Evolutionary conservation across 1,140 invertebrate species (phyloP), one percentile per base, ranked within the genome.

Genomic region (Drosophila kikkawai): DNA sequence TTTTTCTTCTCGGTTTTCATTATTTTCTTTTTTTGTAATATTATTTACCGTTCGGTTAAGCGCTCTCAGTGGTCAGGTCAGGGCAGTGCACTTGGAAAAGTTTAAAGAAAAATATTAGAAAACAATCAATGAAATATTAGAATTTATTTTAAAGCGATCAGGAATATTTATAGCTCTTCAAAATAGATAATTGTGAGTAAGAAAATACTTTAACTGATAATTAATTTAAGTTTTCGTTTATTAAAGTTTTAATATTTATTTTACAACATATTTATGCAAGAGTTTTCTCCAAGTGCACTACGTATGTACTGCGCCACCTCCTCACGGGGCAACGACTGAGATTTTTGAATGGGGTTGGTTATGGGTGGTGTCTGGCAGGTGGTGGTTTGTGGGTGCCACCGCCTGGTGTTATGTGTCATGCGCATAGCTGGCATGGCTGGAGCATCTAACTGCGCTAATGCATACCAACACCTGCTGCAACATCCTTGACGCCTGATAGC

Each of bases 401-500:
- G 74, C 29, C 17, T 61, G 50, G 36, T 45, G 56, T 39, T 74
- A 56, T 75, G 67, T 67, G 84, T 74, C 83, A 87, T 87, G 83
- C 83, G 83, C 83, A 88, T 67, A 70, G 60, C 82, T 53, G 29
- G 42, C 37, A 48, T 39, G 7, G 9, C 36, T 37, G 17, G 17
- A 45, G 37, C 42, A 59, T 55, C 71, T 75, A 68, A 84, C 63
- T 88, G 84, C 79, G 84, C 84, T 88, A 88, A 88, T 88, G 81
- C 84, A 75, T 69, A 75, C 65, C 81, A 71, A 73, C 64, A 66
- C 77, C 48, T 84, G 44, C 78, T 91, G 55, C 9, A 9, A 6
- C 15, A 2, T 78, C 45, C 58, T 92, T 65, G 41, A 58, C 79
- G 76, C 91, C 91, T 86, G 80, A 47, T 78, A 51, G 56, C 83